These are phyloP conservation scores for Holacanthus passer DNA, from an alignment of 2,113 vertebrate genomes.

Conservation along the genomic window DNA sequence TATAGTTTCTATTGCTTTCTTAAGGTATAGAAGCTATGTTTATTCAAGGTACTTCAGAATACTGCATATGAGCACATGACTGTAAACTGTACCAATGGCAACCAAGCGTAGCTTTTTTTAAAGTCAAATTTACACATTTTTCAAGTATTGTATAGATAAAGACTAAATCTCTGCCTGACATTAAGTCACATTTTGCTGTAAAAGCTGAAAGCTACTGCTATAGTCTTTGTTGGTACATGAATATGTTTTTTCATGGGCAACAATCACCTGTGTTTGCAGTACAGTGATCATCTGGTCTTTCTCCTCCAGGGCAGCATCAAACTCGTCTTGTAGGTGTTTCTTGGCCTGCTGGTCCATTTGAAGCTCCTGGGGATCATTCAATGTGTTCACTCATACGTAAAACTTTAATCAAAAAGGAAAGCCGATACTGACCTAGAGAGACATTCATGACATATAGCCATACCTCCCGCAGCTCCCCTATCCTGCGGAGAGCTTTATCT, in stretches of 20 bases:
- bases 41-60: not conserved
- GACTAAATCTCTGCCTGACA: not conserved
- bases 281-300: conserved; percentile 97
- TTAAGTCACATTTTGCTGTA: not conserved
- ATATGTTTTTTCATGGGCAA: no score
- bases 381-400: not conserved
- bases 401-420: not conserved
- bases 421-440: not conserved
- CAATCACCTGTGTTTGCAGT: conserved; percentile 92
- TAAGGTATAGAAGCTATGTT: not conserved
- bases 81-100: not conserved
- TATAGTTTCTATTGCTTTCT: not conserved
- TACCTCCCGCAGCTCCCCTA: conserved; percentile 96
- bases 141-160: not conserved
- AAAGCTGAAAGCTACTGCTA: not conserved
- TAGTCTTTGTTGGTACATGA: not conserved
- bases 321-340: conserved; percentile 98
- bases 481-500: conserved; percentile 95
- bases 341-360: conserved; percentile 99
- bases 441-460: not conserved
- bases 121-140: not conserved
- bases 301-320: conserved; percentile 95
- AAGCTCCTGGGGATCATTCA: conserved; percentile 87
- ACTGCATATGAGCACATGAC: not conserved
- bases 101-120: not conserved